Evolutionary conservation across 2,797 vertebrate species (phyloP), one percentile per base, ranked within the genome.

Genomic region (Percopsis omiscomaycus): DNA sequence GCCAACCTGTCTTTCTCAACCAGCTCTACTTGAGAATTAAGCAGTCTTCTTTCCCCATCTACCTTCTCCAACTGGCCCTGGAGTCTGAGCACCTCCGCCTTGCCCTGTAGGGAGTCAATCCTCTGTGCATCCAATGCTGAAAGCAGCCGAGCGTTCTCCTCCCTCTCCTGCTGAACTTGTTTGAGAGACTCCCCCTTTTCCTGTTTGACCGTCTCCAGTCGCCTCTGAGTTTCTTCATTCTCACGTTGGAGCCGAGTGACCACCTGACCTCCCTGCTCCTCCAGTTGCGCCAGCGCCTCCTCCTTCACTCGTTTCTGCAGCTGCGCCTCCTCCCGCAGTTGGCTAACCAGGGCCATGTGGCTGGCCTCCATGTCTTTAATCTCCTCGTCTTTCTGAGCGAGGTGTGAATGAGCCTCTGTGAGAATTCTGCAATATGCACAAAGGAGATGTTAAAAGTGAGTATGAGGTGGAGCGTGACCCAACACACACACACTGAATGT

Each of bases 341-440:
- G 53, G 59, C 59, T 70, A 60, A 92, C 76, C 84, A 89, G 82
- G 64, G 74, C 75, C 30, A 78, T 49, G 29, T 68, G 91, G 42
- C 78, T 87, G 16, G 81, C 86, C 62, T 77, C 91, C 3, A 73
- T 61, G 60, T 71, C 86, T 76, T 88, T 91, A 3, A 84, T 80
- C 88, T 94, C 92, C 66, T 81, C 84, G 68, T 94, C 93, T 81
- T 89, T 94, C 55, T 92, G 82, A 54, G 87, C 79, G 22, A 95
- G 88, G 59, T 79, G 81, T 61, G 87, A 90, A 84, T 96, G 90
- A 9, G 85, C 80, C 78, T 96, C 95, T 71, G 90, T 84, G 77
- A 96, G 79, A 78, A 91, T 87, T 77, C 97, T 98, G 74, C 55
- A 32, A 60, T 11, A 42, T 75, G 15, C 32, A 58, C 3, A 3